Base-by-base conservation (phyloP, 2,797 vertebrate genomes). In the Coendou prehensilis region DNA sequence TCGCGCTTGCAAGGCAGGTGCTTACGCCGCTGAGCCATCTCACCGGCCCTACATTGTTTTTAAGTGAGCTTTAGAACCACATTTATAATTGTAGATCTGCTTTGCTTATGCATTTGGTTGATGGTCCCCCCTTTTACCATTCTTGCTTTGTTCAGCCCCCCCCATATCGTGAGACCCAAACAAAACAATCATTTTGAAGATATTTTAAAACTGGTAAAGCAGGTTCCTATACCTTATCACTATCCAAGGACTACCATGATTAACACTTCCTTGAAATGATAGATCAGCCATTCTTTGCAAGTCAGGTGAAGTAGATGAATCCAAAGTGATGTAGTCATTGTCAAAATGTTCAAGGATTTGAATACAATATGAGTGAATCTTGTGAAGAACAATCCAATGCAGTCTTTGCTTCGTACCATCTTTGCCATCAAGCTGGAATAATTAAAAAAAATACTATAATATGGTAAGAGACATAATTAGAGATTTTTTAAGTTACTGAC, bases 371-470 rank as follows among this genome's bases (percentile, higher is more conserved):
- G 17, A 84, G 9, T 78, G 52, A 82, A 61, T 59, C 41, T 78
- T 61, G 41, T 30, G n/a, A 57, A 69, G 56, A 91, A 79, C 17
- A 84, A 71, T n/a, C 4, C 28, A 30, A 17, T 50, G 47, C n/a
- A 78, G 61, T 81, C 30, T 73, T 13, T 6, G 2, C 50, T 9
- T 6, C 1, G 98, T 61, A 99, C 99, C 5, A 99, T 99, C 97
- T 98, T 99, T 81, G 99, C 99, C 91, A 97, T 99, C 98, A 99
- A 99, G 96, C 99, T 99, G 0, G 99, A 89, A 85, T 47, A 76
- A 88, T 14, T 18, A 75, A 67, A 26, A 57, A 75, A n/a, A 57
- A 52, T 54, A 73, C 17, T 54, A 50, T 56, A 64, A 47, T 45
- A 59, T 59, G 14, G 2, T n/a, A 63, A 85, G 15, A 59, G 59